Evolutionary conservation across 1,140 invertebrate species (phyloP).

Genomic region (Brachionus koreanus): DNA sequence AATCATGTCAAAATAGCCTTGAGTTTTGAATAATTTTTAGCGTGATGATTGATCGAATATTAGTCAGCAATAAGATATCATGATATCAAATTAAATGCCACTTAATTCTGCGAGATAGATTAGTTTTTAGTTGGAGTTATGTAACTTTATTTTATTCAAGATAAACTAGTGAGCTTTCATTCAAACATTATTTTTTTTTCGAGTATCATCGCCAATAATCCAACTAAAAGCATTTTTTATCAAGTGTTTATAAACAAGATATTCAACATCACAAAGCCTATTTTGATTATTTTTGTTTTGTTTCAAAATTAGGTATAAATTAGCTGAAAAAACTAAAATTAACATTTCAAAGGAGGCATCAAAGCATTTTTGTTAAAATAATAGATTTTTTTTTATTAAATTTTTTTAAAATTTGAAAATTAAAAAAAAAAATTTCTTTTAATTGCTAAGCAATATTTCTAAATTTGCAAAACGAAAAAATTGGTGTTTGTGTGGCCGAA

Average conservation of each 20-base stretch:
- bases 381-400: too few relatives aligned
- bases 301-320: neutral
- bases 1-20: neutral
- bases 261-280: neutral
- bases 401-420: too few relatives aligned
- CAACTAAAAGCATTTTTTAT: neutral
- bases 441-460: too few relatives aligned
- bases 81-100: conserved; percentile 3
- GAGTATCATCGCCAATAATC: neutral
- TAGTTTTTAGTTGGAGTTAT: neutral
- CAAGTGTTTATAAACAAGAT: neutral
- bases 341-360: too few relatives aligned
- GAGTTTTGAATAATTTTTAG: neutral
- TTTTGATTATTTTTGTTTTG: neutral
- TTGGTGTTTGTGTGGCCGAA: neutral
- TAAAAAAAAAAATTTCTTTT: too few relatives aligned
- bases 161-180: neutral
- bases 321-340: neutral
- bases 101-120: neutral
- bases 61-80: neutral
- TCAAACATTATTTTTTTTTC: neutral
- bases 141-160: neutral
- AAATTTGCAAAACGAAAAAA: too few relatives aligned
- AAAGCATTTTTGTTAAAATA: too few relatives aligned
- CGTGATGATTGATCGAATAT: conserved; percentile 9